These are phyloP conservation scores for Amphipyra tragopoginis DNA, from an alignment of 2,888 invertebrate species.

Conservation along the genomic window DNA sequence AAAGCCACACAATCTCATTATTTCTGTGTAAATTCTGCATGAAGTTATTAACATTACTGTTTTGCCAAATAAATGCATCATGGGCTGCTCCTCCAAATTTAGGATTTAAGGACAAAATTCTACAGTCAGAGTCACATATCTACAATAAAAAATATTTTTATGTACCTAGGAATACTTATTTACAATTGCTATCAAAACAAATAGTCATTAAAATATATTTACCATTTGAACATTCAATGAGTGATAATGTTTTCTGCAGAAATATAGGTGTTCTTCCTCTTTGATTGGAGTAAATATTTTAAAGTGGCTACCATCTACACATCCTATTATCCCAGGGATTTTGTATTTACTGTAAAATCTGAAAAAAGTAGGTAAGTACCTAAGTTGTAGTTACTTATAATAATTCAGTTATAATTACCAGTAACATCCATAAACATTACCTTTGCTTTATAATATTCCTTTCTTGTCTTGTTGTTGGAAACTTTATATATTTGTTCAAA, in stretches of 20 bases:
- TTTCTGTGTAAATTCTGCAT: conserved; percentile 16
- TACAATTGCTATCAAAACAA: conserved; percentile 6
- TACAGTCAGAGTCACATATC: conserved; percentile 11
- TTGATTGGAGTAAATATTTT: conserved; percentile 5
- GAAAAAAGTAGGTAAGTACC: not conserved
- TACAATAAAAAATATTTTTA: conserved; percentile 1
- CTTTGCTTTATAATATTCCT: no score
- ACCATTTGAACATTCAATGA: conserved; percentile 14
- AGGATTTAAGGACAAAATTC: conserved; percentile 8
- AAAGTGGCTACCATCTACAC: not conserved
- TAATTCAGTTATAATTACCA: not conserved
- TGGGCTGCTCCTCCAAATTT: conserved; percentile 13
- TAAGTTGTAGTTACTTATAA: not conserved
- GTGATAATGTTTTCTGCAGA: conserved; percentile 10
- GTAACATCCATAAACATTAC: no score
- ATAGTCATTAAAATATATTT: not conserved
- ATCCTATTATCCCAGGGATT: not conserved
- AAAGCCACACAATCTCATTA: conserved; percentile 10
- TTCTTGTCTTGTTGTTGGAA: no score
- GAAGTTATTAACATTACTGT: conserved; percentile 10
- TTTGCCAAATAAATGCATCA: conserved; percentile 20
- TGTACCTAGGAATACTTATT: not conserved
- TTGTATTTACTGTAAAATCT: not conserved
- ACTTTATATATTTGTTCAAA: not conserved
- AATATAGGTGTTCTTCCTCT: conserved; percentile 14